phyloP scores from a whole-genome alignment of 2,888 invertebrate genomes.

The Caenorhabditis doughertyi region DNA sequence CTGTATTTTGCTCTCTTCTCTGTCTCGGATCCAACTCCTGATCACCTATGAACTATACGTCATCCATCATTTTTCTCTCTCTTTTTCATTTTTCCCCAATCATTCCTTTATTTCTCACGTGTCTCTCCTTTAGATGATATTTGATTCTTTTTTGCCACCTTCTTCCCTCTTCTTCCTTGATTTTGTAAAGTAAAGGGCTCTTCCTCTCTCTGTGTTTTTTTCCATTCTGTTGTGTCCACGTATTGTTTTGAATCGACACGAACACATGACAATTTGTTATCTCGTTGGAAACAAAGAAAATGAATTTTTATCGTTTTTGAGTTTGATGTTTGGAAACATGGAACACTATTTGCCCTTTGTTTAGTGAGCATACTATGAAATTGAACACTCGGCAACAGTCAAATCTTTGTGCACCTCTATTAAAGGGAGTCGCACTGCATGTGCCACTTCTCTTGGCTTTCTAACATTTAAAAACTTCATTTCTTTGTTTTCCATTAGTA shows the following conservation, averaged over 20 bases:
- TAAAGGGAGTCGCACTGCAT: too few species aligned
- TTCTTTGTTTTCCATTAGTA: too few species aligned
- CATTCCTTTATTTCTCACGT: conserved; percentile 19
- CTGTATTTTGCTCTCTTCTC: conserved; percentile 8
- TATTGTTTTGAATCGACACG: conserved; percentile 21
- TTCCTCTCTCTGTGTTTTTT: conserved; percentile 14
- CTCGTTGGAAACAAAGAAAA: not conserved
- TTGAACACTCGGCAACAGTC: too few species aligned
- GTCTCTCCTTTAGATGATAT: conserved; percentile 22
- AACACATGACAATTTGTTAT: conserved; percentile 12
- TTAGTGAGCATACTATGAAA: not conserved
- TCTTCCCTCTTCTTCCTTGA: conserved; percentile 7
- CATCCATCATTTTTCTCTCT: conserved; percentile 29
- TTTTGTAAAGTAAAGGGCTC: conserved; percentile 36
- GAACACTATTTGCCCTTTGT: not conserved
- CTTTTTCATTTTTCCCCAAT: conserved; percentile 1
- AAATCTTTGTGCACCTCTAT: too few species aligned
- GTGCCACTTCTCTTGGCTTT: too few species aligned
- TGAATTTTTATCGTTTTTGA: conserved; percentile 8
- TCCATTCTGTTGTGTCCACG: conserved; percentile 14
- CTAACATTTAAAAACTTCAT: too few species aligned
- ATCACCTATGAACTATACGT: conserved; percentile 24
- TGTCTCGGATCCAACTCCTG: not conserved
- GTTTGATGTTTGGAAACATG: not conserved
- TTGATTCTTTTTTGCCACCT: conserved; percentile 36